Conservation (phyloP, 2,113 vertebrate species). For the Telmatochromis sp. region DNA sequence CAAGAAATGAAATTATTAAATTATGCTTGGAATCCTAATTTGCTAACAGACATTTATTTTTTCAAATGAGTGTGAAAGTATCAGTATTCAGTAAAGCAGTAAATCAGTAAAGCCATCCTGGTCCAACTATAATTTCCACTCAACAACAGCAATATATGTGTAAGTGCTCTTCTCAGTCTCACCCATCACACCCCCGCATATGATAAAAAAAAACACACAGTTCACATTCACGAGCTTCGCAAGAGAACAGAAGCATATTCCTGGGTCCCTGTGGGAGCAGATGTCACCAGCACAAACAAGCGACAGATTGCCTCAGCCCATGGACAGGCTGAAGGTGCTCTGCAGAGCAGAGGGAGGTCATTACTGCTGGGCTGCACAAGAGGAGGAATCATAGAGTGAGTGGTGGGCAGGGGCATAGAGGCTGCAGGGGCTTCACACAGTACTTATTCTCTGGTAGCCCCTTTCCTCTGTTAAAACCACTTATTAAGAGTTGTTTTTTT, state of each 20-base stretch:
- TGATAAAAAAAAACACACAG: neutral
- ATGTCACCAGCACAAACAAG: constrained; percentile 60
- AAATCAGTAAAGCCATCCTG: neutral
- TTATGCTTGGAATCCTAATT: neutral
- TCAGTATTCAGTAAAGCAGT: neutral
- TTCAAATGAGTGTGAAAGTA: neutral
- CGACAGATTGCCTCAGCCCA: constrained; percentile 58
- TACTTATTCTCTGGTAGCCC: neutral
- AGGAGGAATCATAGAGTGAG: neutral
- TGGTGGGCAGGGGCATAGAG: neutral
- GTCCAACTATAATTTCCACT: neutral
- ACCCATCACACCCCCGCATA: neutral
- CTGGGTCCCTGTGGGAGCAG: constrained; percentile 51
- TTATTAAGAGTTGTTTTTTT: neutral
- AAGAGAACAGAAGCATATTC: constrained; percentile 21
- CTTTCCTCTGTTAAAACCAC: constrained; percentile 5
- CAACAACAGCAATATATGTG: neutral
- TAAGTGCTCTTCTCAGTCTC: neutral
- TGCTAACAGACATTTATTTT: neutral
- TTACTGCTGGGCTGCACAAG: constrained; percentile 31
- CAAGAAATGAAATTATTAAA: neutral
- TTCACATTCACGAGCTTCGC: neutral
- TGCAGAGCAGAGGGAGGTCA: constrained; percentile 40
- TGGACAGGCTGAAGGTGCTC: constrained; percentile 49
- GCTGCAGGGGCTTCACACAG: neutral